Evolutionary conservation across 2,888 invertebrate genomes (phyloP).

Genomic region (Drosophila melanocephala): DNA sequence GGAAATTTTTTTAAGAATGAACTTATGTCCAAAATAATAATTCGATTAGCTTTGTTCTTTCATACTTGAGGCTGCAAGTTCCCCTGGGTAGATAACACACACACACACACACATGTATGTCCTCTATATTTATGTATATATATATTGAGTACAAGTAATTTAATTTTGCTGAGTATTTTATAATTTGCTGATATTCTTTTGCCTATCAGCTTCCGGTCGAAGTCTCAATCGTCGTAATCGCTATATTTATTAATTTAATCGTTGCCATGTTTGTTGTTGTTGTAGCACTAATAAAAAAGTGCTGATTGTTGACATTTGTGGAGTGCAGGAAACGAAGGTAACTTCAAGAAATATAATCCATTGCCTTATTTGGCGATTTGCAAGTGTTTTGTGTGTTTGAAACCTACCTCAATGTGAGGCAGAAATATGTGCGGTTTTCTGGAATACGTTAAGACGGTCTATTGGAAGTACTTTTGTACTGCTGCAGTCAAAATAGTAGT

Average conservation of each 20-base stretch:
- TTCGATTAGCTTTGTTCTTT: no score
- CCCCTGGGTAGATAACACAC: conserved; percentile 4
- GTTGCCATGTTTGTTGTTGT: conserved; percentile 23
- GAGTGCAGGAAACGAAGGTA: conserved; percentile 26
- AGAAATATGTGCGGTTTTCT: background rate
- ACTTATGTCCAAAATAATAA: background rate
- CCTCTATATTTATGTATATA: background rate
- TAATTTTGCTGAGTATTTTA: conserved; percentile 18
- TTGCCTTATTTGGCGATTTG: conserved; percentile 15
- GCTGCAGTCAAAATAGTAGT: no score
- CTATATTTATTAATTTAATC: conserved; percentile 58
- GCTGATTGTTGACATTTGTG: conserved; percentile 24
- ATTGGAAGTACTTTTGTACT: no score
- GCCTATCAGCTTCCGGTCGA: conserved; percentile 50
- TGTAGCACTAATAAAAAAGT: conserved; percentile 27
- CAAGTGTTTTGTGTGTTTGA: conserved; percentile 15
- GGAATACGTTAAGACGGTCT: background rate
- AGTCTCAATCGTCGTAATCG: conserved; percentile 56
- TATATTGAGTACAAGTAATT: conserved; percentile 7
- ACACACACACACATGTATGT: background rate
- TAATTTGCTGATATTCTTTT: conserved; percentile 18
- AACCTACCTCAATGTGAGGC: conserved; percentile 64
- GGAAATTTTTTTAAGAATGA: background rate
- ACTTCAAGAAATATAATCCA: background rate
- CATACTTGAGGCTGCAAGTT: background rate